A percentile compares a stretch with the other conserved stretches of the same genome.
These are phyloP conservation scores for Vanessa atalanta DNA, from an alignment of 1,140 invertebrate species.

Conservation along the genomic window DNA sequence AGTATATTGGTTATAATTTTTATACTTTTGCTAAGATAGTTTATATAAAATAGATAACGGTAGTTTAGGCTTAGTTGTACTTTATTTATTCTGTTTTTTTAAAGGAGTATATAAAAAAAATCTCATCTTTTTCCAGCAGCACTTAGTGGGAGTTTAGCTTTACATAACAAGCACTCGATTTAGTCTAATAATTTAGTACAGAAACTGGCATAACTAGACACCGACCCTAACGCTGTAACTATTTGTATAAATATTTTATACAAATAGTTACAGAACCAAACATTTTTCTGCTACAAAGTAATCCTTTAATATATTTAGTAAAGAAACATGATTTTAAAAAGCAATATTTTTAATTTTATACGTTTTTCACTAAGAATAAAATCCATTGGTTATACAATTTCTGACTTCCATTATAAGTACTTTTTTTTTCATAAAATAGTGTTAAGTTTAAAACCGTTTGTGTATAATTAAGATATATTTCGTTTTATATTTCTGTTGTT, in stretches of 20 bases:
- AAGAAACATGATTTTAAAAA: neutral
- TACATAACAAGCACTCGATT: neutral
- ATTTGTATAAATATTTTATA: too few species aligned
- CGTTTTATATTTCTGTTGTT: neutral
- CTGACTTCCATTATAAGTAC: neutral
- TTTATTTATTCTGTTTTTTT: slow-evolving; percentile 22
- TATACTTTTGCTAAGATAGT: slow-evolving; percentile 34
- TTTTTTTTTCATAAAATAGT: neutral
- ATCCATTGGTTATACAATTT: neutral
- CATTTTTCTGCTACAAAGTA: neutral
- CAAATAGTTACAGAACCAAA: neutral
- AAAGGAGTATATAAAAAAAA: slow-evolving; percentile 7
- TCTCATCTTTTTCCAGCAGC: slow-evolving; percentile 8
- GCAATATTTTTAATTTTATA: slow-evolving; percentile 6
- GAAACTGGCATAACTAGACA: too few species aligned
- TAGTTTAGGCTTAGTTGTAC: slow-evolving; percentile 25
- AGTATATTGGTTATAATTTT: slow-evolving; percentile 32
- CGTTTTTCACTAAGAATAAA: neutral
- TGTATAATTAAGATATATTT: neutral
- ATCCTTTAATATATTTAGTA: neutral
- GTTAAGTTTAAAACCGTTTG: neutral
- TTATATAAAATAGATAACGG: slow-evolving; percentile 15
- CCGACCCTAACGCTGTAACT: too few species aligned
- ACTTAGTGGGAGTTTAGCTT: neutral
- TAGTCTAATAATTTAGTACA: neutral